These are phyloP conservation scores for Acrocyrtus sp. DNA, from an alignment of 2,888 invertebrate species.

Conservation along the genomic window DNA sequence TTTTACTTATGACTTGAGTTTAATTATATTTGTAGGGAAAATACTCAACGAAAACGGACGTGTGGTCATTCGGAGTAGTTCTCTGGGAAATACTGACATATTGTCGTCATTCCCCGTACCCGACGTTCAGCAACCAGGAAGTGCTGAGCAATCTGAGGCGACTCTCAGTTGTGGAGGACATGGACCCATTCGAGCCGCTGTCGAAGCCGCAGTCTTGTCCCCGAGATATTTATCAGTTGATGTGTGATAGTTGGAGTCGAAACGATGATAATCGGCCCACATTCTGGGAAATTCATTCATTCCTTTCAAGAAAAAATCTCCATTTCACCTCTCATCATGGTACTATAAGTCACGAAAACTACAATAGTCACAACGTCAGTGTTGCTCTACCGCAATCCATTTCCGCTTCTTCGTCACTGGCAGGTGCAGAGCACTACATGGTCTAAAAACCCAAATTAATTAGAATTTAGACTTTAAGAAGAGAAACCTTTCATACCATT, in stretches of 20 bases:
- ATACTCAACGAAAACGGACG: slow-evolving; percentile 90
- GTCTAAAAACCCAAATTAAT: too few relatives aligned
- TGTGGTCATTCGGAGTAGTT: slow-evolving; percentile 91
- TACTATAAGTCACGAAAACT: slow-evolving; percentile 33
- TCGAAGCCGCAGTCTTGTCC: slow-evolving; percentile 77
- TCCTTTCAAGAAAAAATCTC: slow-evolving; percentile 78
- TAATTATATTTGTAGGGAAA: slow-evolving; percentile 80
- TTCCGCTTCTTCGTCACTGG: slow-evolving; percentile 36
- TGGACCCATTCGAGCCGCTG: slow-evolving; percentile 67
- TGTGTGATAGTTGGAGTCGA: slow-evolving; percentile 92
- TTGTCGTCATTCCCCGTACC: slow-evolving; percentile 73
- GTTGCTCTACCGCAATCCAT: slow-evolving; percentile 2
- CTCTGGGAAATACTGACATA: slow-evolving; percentile 86
- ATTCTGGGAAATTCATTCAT: slow-evolving; percentile 88
- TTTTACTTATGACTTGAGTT: too few relatives aligned
- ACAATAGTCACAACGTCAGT: slow-evolving; percentile 28
- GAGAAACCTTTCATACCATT: too few relatives aligned
- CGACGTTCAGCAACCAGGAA: slow-evolving; percentile 78
- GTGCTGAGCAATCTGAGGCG: slow-evolving; percentile 76
- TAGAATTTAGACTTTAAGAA: too few relatives aligned
- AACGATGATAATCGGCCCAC: slow-evolving; percentile 83
- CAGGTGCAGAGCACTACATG: slow-evolving; percentile 53
- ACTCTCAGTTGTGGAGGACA: slow-evolving; percentile 73
- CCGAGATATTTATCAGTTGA: slow-evolving; percentile 88
- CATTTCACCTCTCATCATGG: slow-evolving; percentile 48